A percentile compares a stretch with the other conserved stretches of the same genome.
These are phyloP conservation scores for Lacerta bilineata DNA, from an alignment of 2,797 vertebrate species.

Conservation along the genomic window DNA sequence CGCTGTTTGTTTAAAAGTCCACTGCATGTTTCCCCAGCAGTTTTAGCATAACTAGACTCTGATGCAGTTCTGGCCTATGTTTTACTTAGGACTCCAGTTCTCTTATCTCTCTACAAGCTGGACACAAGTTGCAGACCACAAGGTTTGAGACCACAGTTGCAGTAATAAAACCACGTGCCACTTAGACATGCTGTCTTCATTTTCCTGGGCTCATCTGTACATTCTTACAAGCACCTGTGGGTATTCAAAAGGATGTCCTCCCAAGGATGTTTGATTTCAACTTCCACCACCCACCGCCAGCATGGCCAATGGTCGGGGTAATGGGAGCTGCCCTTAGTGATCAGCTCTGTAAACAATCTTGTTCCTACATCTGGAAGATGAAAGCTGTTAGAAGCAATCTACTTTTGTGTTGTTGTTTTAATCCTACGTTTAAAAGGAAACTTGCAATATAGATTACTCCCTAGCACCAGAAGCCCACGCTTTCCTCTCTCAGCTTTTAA, in stretches of 20 bases:
- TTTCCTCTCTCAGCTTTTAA: neutral
- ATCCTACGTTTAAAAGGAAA: neutral
- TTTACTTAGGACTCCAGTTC: neutral
- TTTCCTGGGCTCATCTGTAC: neutral
- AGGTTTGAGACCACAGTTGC: neutral
- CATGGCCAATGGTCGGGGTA: no score
- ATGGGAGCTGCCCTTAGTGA: neutral
- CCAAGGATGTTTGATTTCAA: no score
- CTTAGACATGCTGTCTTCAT: neutral
- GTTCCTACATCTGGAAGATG: neutral
- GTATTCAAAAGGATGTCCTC: neutral
- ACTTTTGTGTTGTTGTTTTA: neutral
- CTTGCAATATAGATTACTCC: conserved; percentile 16
- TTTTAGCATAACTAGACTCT: neutral
- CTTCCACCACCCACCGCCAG: no score
- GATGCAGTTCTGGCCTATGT: neutral
- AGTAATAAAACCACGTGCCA: neutral
- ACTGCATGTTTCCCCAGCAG: neutral
- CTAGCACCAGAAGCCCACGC: neutral
- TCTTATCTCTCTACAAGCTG: neutral
- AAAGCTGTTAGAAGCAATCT: neutral
- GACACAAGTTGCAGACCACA: no score
- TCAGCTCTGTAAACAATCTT: neutral
- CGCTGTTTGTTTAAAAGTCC: neutral
- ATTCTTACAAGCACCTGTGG: neutral